Conservation (phyloP, 2,113 vertebrate genomes). For the Azemiops feae region DNA sequence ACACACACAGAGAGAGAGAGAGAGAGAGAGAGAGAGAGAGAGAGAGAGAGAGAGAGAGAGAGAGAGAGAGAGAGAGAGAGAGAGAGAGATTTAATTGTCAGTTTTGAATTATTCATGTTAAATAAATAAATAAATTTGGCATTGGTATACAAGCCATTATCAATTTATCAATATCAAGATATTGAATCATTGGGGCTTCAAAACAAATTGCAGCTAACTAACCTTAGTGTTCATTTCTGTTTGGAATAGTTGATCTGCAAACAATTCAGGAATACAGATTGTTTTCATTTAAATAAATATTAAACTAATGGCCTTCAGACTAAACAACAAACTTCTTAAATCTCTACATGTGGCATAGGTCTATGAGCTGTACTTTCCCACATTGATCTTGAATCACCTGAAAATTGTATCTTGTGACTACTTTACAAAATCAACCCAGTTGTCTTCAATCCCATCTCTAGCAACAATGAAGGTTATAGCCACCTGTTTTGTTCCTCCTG, state of each 20-base stretch:
- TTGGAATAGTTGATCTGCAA: neutral
- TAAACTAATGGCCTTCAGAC: neutral
- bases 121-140: neutral
- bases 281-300: neutral
- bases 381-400: neutral
- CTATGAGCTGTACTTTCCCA: neutral
- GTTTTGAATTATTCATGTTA: neutral
- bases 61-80: too few species aligned
- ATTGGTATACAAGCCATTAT: neutral
- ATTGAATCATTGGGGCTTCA: neutral
- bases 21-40: too few species aligned
- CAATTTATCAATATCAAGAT: neutral
- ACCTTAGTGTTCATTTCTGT: neutral
- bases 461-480: neutral
- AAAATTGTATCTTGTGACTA: neutral
- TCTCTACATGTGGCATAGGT: too few species aligned
- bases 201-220: neutral
- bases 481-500: neutral
- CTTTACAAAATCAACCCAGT: neutral
- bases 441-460: neutral
- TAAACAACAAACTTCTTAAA: neutral
- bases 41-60: too few species aligned
- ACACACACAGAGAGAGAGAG: fast-evolving
- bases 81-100: neutral
- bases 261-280: neutral